Evolutionary conservation across 2,888 invertebrate genomes (phyloP), one percentile per base, ranked within the genome.

Genomic region (Megamerina dolium): DNA sequence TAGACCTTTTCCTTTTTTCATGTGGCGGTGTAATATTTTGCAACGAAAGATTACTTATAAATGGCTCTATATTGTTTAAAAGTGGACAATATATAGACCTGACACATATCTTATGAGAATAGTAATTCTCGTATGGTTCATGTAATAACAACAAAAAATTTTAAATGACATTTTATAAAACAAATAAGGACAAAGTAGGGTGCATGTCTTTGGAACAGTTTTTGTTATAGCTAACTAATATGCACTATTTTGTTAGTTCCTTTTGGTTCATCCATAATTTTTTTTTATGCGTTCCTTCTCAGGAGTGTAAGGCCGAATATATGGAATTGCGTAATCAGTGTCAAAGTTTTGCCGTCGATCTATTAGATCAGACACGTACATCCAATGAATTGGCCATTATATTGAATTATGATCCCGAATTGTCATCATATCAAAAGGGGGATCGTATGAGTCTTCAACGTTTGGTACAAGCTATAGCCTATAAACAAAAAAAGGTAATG

Each of bases 321-420:
- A 74, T 86, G 61, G 86, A 86, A 53, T 73, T 90, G n/a, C 75
- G 88, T n/a, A 75, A 78, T 33, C 88, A 89, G 68, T 86, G 89
- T 48, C 92, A 94, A 72, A 80, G 85, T 59, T 95, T 95, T 62
- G 92, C 94, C 0, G 92, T 93, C 3, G 88, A 90, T 61, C 74
- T 96, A 23, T 68, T 96, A 41, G 88, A 92, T 58, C 93, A 95
- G 70, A 89, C 91, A 0, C 75, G 95, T 54, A 92, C 90, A 51
- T 93, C 94, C 0, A 83, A 87, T 53, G 97, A 97, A 73, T 73
- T 97, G 60, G 92, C 92, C 49, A 87, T 94, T 36, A 85, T 97
- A 47, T 77, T 97, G 16, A 96, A 96, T 73, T 89, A 95, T 61
- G 91, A 93, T 65, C 89, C 83, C 1, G 82, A 84, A 3, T 76